Conservation (phyloP, 2,797 vertebrate genomes). For the Tachyglossus aculeatus region DNA sequence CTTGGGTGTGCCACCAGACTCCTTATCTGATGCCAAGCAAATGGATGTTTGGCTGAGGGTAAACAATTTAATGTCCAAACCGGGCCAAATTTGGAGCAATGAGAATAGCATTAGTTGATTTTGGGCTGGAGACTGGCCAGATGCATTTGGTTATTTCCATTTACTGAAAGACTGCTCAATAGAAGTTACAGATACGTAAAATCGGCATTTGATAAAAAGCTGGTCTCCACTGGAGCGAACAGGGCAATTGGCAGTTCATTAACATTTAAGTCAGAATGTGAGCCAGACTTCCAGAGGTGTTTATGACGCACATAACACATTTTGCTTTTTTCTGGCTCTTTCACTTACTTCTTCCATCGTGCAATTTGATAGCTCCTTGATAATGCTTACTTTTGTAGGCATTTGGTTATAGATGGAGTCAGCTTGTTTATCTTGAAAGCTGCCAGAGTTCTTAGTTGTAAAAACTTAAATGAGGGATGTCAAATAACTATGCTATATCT, state of each 20-base stretch:
- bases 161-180: constrained; percentile 15
- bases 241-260: constrained; percentile 18
- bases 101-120: constrained; percentile 5
- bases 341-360: too few relatives aligned
- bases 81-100: not conserved
- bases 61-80: not conserved
- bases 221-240: not conserved
- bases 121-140: constrained; percentile 7
- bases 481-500: too few relatives aligned
- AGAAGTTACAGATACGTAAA: not conserved
- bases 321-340: too few relatives aligned
- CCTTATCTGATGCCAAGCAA: not conserved
- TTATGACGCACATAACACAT: not conserved
- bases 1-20: not conserved
- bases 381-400: too few relatives aligned
- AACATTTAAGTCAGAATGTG: not conserved
- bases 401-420: too few relatives aligned
- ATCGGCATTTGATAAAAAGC: constrained; percentile 10
- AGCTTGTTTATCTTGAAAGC: too few relatives aligned
- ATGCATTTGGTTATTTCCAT: not conserved
- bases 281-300: not conserved
- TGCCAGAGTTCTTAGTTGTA: too few relatives aligned
- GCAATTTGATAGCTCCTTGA: too few relatives aligned
- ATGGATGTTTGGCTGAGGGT: not conserved
- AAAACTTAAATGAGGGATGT: too few relatives aligned